These are phyloP conservation scores for Alexandromys fortis DNA, from an alignment of 2,113 vertebrate species.

Conservation along the genomic window DNA sequence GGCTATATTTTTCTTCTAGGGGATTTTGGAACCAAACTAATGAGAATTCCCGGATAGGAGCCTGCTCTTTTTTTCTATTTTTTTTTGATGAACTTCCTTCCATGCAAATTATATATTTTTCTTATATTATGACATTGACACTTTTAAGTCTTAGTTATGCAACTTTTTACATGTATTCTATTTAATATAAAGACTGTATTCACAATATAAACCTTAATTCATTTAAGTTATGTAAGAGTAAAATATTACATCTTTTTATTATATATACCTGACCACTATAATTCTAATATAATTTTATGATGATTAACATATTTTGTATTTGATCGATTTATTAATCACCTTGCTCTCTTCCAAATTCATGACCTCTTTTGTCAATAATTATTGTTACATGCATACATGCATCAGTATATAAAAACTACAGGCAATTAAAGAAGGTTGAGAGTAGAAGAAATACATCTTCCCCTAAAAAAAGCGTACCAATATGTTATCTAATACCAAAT, in stretches of 20 bases:
- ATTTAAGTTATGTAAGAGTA: slow-evolving; percentile 23
- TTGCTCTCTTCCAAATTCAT: not conserved
- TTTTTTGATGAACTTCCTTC: not conserved
- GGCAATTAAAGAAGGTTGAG: not conserved
- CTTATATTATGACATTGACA: not conserved
- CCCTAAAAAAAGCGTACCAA: not conserved
- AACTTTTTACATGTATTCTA: not conserved
- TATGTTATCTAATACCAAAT: not conserved
- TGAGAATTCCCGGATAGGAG: not conserved
- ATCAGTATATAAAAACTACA: not conserved
- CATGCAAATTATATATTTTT: not conserved
- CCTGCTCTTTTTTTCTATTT: not conserved
- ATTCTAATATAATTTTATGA: not conserved
- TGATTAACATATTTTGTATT: not conserved
- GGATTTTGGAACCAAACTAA: not conserved
- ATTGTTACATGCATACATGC: not conserved
- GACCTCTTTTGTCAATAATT: not conserved
- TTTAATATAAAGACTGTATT: not conserved
- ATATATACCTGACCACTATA: not conserved
- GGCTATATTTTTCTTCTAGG: not conserved
- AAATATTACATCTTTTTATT: not conserved
- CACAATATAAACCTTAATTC: not conserved
- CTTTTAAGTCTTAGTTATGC: not conserved
- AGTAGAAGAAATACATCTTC: not conserved
- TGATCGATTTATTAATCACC: not conserved